Conservation (phyloP, 2,888 invertebrate genomes). For the Carterocephalus palaemon region DNA sequence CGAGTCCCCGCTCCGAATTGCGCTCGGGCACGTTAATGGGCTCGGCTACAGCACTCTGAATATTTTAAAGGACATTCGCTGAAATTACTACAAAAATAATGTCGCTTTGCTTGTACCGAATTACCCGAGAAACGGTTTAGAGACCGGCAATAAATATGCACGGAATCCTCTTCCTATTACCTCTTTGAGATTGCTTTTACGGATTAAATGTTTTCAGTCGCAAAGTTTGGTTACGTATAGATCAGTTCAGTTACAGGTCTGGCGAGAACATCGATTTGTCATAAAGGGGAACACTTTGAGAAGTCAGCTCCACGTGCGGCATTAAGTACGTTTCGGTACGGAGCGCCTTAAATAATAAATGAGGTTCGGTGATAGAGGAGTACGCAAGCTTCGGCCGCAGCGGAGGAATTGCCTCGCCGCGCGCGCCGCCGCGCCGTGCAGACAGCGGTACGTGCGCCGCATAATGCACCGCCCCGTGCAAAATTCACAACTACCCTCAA, state of each 20-base stretch:
- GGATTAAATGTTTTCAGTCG: slow-evolving; percentile 61
- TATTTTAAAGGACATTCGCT: slow-evolving; percentile 78
- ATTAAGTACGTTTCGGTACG: slow-evolving; percentile 53
- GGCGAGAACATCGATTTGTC: slow-evolving; percentile 41
- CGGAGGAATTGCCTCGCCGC: slow-evolving; percentile 44
- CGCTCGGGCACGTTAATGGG: slow-evolving; percentile 75
- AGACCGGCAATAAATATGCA: slow-evolving; percentile 73
- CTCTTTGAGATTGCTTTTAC: slow-evolving; percentile 69
- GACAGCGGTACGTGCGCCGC: slow-evolving; percentile 74
- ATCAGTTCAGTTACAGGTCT: slow-evolving; percentile 24
- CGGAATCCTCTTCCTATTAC: slow-evolving; percentile 70
- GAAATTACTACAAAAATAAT: slow-evolving; percentile 79
- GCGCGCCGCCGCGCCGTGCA: slow-evolving; percentile 48
- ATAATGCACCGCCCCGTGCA: slow-evolving; percentile 71
- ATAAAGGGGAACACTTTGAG: slow-evolving; percentile 47
- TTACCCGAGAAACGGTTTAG: slow-evolving; percentile 74
- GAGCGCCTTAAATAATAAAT: slow-evolving; percentile 68
- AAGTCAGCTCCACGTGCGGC: slow-evolving; percentile 54
- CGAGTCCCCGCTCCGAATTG: slow-evolving; percentile 69
- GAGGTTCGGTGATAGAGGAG: slow-evolving; percentile 62
- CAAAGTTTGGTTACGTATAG: slow-evolving; percentile 30
- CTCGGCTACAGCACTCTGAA: slow-evolving; percentile 74
- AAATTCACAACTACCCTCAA: slow-evolving; percentile 74
- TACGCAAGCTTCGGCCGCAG: slow-evolving; percentile 45
- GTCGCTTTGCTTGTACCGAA: slow-evolving; percentile 75